Evolutionary conservation across 2,888 invertebrate species (phyloP).

Genomic region (Deilephila porcellus): DNA sequence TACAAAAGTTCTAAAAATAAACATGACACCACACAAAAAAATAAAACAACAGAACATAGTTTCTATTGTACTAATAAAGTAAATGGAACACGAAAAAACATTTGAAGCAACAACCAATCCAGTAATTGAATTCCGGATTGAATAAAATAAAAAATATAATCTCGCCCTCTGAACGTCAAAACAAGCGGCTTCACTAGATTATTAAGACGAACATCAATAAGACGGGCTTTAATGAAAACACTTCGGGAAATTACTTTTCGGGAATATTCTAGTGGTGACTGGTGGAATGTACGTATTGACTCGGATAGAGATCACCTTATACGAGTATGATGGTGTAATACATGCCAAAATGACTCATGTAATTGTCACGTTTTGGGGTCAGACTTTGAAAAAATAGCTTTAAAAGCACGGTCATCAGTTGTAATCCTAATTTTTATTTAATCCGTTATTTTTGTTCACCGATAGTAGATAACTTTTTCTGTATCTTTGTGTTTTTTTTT

Average conservation of each 20-base stretch:
- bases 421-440: background rate
- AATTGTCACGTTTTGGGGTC: too few relatives aligned
- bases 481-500: too few relatives aligned
- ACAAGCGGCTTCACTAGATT: conserved; percentile 5
- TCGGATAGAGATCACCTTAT: too few relatives aligned
- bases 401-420: background rate
- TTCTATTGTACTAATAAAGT: background rate
- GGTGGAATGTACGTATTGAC: too few relatives aligned
- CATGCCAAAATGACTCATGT: too few relatives aligned
- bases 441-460: background rate
- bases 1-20: background rate
- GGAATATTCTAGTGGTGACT: too few relatives aligned
- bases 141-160: conserved; percentile 23
- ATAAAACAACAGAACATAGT: background rate
- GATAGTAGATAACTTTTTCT: too few relatives aligned
- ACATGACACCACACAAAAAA: too few relatives aligned
- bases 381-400: background rate
- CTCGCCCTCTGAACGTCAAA: conserved; percentile 21
- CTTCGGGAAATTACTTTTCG: too few relatives aligned
- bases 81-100: conserved; percentile 8
- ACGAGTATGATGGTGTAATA: too few relatives aligned
- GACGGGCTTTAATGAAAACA: background rate
- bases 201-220: conserved; percentile 21
- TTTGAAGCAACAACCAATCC: conserved; percentile 17
- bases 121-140: conserved; percentile 14